Evolutionary conservation across 2,113 vertebrate species (phyloP).

Genomic region (Dipodomys stephensi): DNA sequence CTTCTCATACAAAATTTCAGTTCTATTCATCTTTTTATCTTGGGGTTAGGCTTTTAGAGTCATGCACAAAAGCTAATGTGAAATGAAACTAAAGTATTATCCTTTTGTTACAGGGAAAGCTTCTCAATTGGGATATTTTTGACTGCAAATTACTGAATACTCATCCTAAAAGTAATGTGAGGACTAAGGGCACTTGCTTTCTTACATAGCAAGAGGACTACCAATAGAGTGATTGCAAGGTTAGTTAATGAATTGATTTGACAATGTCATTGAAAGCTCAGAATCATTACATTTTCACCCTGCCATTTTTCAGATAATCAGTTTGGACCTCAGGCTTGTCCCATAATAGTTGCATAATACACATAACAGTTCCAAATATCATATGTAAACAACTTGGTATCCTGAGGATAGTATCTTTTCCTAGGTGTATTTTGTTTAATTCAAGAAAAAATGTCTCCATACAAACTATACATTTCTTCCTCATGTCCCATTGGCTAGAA

Average conservation of each 20-base stretch:
- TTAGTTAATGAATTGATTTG: slow-evolving; percentile 57
- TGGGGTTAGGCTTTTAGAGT: slow-evolving; percentile 59
- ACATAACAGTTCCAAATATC: slow-evolving; percentile 40
- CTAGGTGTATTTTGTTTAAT: background rate
- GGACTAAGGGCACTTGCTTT: slow-evolving; percentile 50
- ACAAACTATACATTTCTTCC: background rate
- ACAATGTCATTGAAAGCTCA: slow-evolving; percentile 24
- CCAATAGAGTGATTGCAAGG: background rate
- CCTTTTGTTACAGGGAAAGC: slow-evolving; percentile 23
- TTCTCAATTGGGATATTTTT: slow-evolving; percentile 33
- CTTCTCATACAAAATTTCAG: slow-evolving; percentile 47
- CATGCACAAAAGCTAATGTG: slow-evolving; percentile 55
- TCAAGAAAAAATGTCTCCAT: background rate
- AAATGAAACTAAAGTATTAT: slow-evolving; percentile 44
- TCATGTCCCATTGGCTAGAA: background rate
- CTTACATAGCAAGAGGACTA: slow-evolving; percentile 12
- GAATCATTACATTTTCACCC: slow-evolving; percentile 24
- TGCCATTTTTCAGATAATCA: slow-evolving; percentile 31
- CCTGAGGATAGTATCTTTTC: background rate
- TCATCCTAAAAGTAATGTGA: slow-evolving; percentile 43
- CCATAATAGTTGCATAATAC: background rate
- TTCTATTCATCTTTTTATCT: slow-evolving; percentile 66
- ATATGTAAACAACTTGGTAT: slow-evolving; percentile 24
- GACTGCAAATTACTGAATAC: slow-evolving; percentile 36
- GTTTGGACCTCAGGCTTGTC: slow-evolving; percentile 11